Percentiles rank a stretch among this genome's conserved stretches.
phyloP scores from a whole-genome alignment of 2,797 vertebrate genomes.

The Nyctalus aviator region DNA sequence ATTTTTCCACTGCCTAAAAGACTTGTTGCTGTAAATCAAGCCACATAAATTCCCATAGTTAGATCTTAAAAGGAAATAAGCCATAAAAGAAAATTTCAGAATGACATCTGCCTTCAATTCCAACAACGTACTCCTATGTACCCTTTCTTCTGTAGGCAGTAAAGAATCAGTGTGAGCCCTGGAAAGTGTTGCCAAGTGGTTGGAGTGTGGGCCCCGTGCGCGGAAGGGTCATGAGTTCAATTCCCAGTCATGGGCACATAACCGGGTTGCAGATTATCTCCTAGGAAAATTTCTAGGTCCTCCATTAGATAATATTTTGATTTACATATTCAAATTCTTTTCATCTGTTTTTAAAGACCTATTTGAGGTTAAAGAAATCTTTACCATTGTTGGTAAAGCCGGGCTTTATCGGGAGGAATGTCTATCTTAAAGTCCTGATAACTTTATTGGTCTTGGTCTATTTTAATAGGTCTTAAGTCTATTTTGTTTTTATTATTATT shows the following conservation, averaged over 20 bases:
- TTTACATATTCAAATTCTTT: not conserved
- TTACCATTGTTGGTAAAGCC: slow-evolving; percentile 26
- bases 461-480: slow-evolving; percentile 1
- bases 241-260: too few relatives aligned
- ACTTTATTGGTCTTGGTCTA: slow-evolving; percentile 18
- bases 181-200: too few relatives aligned
- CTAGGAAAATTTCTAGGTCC: not conserved
- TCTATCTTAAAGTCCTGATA: not conserved
- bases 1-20: slow-evolving; percentile 20
- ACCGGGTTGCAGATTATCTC: not conserved
- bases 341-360: slow-evolving; percentile 1
- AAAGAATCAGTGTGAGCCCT: not conserved
- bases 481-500: slow-evolving; percentile 36
- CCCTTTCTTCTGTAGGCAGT: not conserved
- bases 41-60: not conserved
- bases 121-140: not conserved
- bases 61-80: slow-evolving; percentile 4
- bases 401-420: not conserved
- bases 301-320: slow-evolving; percentile 17
- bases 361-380: not conserved
- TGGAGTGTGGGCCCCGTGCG: too few relatives aligned
- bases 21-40: slow-evolving; percentile 28
- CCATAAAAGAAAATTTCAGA: slow-evolving; percentile 35
- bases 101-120: not conserved
- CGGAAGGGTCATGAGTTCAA: too few relatives aligned